phyloP scores from a whole-genome alignment of 2,797 vertebrate species.

The Ctenochaetus hawaiiensis region DNA sequence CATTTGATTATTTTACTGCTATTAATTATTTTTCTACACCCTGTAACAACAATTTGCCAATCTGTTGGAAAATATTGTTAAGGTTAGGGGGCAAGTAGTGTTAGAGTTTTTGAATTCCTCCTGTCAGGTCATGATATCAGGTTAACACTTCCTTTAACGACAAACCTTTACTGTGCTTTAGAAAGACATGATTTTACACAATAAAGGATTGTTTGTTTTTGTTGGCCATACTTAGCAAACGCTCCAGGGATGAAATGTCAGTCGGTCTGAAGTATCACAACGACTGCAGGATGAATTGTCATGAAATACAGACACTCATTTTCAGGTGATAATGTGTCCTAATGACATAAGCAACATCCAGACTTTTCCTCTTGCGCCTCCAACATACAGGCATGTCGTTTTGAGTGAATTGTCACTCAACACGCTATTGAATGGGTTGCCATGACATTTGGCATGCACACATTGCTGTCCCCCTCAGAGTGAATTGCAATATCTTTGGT shows the following conservation, averaged over 20 bases:
- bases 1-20: neutral
- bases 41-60: neutral
- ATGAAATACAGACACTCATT: neutral
- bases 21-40: neutral
- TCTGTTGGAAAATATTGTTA: neutral
- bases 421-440: no score
- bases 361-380: no score
- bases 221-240: neutral
- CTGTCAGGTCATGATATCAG: neutral
- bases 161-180: neutral
- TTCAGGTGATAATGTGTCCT: no score
- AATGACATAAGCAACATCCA: no score
- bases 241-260: neutral
- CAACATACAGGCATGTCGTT: no score
- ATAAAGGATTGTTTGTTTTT: neutral
- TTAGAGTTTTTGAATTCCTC: constrained; percentile 7
- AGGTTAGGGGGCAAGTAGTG: neutral
- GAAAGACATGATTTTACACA: neutral
- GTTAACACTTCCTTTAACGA: constrained; percentile 23
- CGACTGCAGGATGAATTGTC: neutral
- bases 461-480: neutral
- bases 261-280: neutral
- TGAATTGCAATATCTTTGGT: no score
- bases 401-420: no score
- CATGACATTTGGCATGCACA: no score